A percentile compares a stretch with the other conserved stretches of the same genome.
Conservation (phyloP, 2,113 vertebrate species). For the Eurystomus gularis region DNA sequence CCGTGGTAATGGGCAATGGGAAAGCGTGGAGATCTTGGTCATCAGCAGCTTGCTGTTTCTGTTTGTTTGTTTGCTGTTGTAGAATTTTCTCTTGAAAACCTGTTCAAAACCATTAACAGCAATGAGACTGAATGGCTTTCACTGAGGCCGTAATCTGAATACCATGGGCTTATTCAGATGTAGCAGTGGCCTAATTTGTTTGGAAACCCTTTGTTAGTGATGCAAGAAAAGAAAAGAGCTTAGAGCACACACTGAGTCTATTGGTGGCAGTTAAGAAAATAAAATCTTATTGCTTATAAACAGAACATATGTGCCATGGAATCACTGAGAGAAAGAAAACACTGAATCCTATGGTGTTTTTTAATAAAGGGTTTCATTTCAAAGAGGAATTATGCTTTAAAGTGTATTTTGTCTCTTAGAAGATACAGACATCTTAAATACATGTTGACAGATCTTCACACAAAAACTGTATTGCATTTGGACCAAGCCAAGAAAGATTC, state of each 20-base stretch:
- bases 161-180: slow-evolving; percentile 39
- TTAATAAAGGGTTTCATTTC: neutral
- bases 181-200: slow-evolving; percentile 32
- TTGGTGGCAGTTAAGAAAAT: neutral
- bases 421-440: neutral
- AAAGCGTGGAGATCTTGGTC: neutral
- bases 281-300: neutral
- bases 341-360: neutral
- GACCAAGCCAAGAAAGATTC: neutral
- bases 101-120: slow-evolving; percentile 20
- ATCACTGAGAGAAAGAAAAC: neutral
- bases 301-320: neutral
- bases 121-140: neutral
- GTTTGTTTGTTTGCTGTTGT: slow-evolving; percentile 21
- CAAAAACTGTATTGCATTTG: neutral
- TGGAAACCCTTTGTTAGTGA: neutral
- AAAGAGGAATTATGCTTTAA: neutral
- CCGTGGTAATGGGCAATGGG: neutral
- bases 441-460: neutral
- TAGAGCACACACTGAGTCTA: neutral
- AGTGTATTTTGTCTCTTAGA: neutral
- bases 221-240: neutral
- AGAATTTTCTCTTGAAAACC: slow-evolving; percentile 4
- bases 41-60: neutral
- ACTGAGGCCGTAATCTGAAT: neutral